Percentiles rank a stretch among this genome's conserved stretches.
These are phyloP conservation scores for Alsophila aescularia DNA, from an alignment of 2,888 invertebrate genomes.

Conservation along the genomic window DNA sequence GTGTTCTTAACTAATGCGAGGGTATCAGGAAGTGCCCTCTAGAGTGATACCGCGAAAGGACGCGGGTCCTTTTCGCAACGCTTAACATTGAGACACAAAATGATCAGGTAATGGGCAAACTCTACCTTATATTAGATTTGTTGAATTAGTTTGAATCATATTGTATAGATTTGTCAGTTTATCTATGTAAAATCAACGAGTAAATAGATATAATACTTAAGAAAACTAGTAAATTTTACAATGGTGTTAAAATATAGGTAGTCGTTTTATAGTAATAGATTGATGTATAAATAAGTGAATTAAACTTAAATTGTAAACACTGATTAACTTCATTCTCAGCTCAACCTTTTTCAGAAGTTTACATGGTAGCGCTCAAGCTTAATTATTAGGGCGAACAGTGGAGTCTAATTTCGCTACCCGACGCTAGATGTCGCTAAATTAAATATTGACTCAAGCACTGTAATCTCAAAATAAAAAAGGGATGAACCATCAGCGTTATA, in stretches of 20 bases:
- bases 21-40: conserved; percentile 11
- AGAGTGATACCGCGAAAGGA: conserved; percentile 1
- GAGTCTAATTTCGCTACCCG: conserved; percentile 45
- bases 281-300: too few relatives aligned
- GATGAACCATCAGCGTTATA: too few relatives aligned
- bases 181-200: too few relatives aligned
- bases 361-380: background rate
- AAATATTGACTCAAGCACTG: background rate
- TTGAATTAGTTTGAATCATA: too few relatives aligned
- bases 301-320: too few relatives aligned
- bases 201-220: too few relatives aligned
- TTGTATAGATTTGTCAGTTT: too few relatives aligned
- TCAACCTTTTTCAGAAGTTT: background rate
- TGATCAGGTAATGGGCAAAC: too few relatives aligned
- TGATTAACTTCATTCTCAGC: background rate
- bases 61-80: background rate
- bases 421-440: conserved; percentile 58
- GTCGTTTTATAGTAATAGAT: too few relatives aligned
- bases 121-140: too few relatives aligned
- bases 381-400: background rate
- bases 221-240: too few relatives aligned
- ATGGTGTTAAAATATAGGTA: too few relatives aligned
- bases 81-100: background rate
- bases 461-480: background rate
- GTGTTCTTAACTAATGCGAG: conserved; percentile 15